Base-by-base conservation (phyloP, 2,888 invertebrate genomes). In the Caenorhabditis panamensis region DNA sequence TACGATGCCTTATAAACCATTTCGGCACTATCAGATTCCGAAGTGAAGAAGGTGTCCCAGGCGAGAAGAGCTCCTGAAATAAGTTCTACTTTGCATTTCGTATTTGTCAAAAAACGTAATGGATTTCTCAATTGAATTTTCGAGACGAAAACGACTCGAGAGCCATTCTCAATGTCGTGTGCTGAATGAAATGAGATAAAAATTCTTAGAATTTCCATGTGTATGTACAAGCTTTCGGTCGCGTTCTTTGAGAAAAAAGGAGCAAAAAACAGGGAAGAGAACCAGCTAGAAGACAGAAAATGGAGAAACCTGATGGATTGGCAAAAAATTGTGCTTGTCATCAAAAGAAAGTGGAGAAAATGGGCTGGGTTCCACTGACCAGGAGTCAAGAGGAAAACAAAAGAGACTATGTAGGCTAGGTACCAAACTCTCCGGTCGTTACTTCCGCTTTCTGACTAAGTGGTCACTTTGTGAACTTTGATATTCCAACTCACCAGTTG, bases 41-140 rank as follows among this genome's bases (percentile, higher is more conserved):
- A 62, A n/a, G 82, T 76, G 79, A 84, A 84, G 41, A 82, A 84
- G 20, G 84, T 84, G 59, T 84, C 83, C 83, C 83, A 84, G 11
- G 83, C 84, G 37, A 84, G 77, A 24, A 84, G 80, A 54, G 80
- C 79, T 26, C 84, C 83, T 83, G 73, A 73, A 79, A 76, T 61
- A 49, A 36, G n/a, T 44, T 58, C 58, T 26, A 31, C 9, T 31
- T 31, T 31, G 4, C 22, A n/a, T n/a, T 44, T 8, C 13, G n/a
- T 3, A 51, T 28, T 26, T 20, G 18, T 41, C 18, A 31, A 68
- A n/a, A 24, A 41, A 22, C 22, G 41, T 44, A 71, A 78, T 66
- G 62, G 64, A 72, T 66, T 78, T 53, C 47, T 47, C 28, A 71
- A 78, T 72, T 61, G 61, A 78, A 75, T 75, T 75, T 75, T 47